Evolutionary conservation across 2,113 vertebrate genomes (phyloP), one percentile per base, ranked within the genome.

Genomic region (Rhineura floridana): DNA sequence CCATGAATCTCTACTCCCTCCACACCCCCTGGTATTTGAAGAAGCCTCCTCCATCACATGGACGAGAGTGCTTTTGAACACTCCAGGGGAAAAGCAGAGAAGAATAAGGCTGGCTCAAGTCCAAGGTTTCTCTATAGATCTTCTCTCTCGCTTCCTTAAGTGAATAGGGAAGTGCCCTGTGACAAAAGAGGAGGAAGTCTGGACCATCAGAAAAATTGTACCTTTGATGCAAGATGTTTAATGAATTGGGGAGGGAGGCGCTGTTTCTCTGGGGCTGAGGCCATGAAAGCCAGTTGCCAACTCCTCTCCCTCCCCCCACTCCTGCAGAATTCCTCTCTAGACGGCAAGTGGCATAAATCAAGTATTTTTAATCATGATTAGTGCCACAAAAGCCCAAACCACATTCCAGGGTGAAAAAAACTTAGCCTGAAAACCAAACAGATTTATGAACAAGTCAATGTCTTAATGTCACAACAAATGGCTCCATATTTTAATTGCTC

Each of bases 331-430:
- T 59, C 48, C 55, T 84, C 81, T 46, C 65, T 28, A 39, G 65
- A 44, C 65, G 83, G 73, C 84, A 67, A 3, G 23, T 30, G 92
- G 33, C 78, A 75, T 89, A 67, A 89, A 55, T 86, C 42, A 17
- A 36, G 30, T 21, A 30, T 63, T 85, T 83, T 87, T 72, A 88
- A 88, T 82, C 52, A 75, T 65, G 33, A 70, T 76, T 76, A 65
- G 75, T 1, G 2, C 19, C n/a, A 65, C 77, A 33, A 83, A 84
- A 81, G 12, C 1, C 87, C 70, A 39, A n/a, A 63, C 36, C 62
- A 52, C 0, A 0, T 42, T 89, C 75, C 86, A 36, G 15, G 25
- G 42, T 52, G 25, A 84, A 88, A 89, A 44, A 63, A 81, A 69
- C 9, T 28, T 7, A 17, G 70, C 76, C 87, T 81, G 81, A 88